Evolutionary conservation across 1,140 invertebrate species (phyloP), one percentile per base, ranked within the genome.

Genomic region (Calephelis nemesis): DNA sequence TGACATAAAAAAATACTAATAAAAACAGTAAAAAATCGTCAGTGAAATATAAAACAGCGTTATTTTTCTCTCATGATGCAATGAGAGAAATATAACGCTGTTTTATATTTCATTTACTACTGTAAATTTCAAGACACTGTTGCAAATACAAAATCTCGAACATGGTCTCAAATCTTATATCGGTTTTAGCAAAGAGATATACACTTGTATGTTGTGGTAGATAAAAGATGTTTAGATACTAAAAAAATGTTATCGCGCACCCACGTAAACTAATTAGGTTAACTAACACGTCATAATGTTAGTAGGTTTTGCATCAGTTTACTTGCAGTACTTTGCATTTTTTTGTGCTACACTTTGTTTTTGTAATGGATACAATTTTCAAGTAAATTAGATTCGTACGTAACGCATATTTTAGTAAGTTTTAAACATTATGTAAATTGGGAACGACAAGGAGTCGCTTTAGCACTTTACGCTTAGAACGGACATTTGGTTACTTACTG

Each of bases 221-320:
- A 52, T 52, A 52, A 52, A 15, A 50, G 15, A 50, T 13, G 15
- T 13, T 13, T 11, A 15, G 10, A 52, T 19, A 52, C 13, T 19
- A 5, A 9, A 52, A 52, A 13, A 19, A 19, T 52, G 2, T 58
- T 58, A 5, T 30, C 30, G 11, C 30, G 30, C 54, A 54, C 70
- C 68, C 72, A 74, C 74, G 72, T 83, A 85, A 85, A 78, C 81
- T 81, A 83, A 85, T 85, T 84, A 83, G 30, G 70, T 66, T 62
- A 47, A 73, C 19, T 65, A 52, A 67, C 58, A 68, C 39, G 63
- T 84, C 83, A 85, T 85, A 74, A 75, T 78, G 79, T 85, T 85
- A 85, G 75, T 65, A 62, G 39, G 69, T 58, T 67, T 49, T 64
- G 70, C 66, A 58, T 63, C 69, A 65, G 69, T 73, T 74, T 69